Evolutionary conservation across 2,797 vertebrate species (phyloP).

Genomic region (Chelonia mydas): DNA sequence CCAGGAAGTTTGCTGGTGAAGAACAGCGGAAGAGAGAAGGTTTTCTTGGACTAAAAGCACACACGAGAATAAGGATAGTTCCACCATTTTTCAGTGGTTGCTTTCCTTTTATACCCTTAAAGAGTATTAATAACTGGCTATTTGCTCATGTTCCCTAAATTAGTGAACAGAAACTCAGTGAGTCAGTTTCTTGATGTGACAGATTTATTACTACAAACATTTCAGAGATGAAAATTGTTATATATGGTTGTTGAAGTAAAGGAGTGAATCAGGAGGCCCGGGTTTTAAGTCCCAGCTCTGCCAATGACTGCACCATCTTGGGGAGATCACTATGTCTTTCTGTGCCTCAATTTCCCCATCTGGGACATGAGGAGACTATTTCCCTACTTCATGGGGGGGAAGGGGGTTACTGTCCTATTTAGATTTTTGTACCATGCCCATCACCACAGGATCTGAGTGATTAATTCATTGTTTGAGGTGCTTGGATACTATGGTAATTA

Average conservation of each 20-base stretch:
- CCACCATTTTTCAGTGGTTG: not conserved
- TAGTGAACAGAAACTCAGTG: not conserved
- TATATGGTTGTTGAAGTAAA: not conserved
- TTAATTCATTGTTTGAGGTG: not conserved
- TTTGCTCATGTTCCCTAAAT: not conserved
- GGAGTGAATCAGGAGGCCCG: not conserved
- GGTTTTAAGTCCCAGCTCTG: not conserved
- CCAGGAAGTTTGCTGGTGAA: slow-evolving; percentile 2
- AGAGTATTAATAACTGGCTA: not conserved
- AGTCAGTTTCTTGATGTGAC: not conserved
- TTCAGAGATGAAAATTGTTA: not conserved
- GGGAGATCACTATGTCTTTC: not conserved
- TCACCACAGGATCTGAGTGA: not conserved
- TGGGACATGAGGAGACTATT: not conserved
- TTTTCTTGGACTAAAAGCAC: slow-evolving; percentile 31
- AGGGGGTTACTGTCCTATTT: not conserved
- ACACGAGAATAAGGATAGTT: not conserved
- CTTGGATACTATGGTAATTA: too few relatives aligned
- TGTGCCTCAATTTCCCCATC: not conserved
- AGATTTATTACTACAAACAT: not conserved
- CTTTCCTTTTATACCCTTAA: not conserved
- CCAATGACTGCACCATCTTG: not conserved
- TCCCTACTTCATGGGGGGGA: not conserved
- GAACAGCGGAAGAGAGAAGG: slow-evolving; percentile 11
- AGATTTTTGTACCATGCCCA: rapidly evolving